These are phyloP conservation scores for Saccostrea echinata DNA, from an alignment of 1,140 invertebrate genomes.

Conservation along the genomic window DNA sequence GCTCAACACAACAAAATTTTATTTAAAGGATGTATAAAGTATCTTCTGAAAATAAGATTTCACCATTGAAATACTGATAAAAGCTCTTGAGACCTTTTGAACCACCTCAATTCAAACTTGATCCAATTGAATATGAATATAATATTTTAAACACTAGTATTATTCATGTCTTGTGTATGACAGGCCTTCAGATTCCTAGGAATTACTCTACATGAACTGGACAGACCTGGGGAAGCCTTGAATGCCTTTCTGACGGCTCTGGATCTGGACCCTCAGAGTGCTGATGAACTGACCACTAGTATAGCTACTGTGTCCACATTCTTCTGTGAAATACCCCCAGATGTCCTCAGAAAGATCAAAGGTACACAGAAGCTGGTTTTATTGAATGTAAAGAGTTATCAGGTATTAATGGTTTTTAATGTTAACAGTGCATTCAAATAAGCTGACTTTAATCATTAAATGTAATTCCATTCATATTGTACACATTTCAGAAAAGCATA, in stretches of 20 bases:
- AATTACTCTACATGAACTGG: constrained; percentile 64
- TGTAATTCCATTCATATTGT: no score
- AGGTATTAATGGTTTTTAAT: neutral
- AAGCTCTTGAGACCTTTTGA: no score
- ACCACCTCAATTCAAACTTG: no score
- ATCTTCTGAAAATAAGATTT: no score
- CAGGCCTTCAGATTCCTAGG: constrained; percentile 73
- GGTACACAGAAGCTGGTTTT: constrained; percentile 54
- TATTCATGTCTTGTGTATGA: neutral
- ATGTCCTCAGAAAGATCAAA: constrained; percentile 64
- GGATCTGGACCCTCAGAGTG: constrained; percentile 71
- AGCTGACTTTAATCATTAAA: no score
- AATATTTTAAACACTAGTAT: neutral
- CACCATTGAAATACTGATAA: no score
- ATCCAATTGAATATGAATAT: no score
- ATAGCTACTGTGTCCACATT: constrained; percentile 68
- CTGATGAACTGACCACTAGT: constrained; percentile 70
- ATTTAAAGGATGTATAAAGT: no score
- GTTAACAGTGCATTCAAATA: no score
- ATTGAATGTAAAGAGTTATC: neutral
- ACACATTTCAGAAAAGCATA: no score
- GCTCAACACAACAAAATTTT: no score
- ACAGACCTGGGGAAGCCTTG: constrained; percentile 68
- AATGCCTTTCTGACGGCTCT: constrained; percentile 71
- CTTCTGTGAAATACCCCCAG: constrained; percentile 68